Conservation (phyloP, 2,888 invertebrate genomes). For the Diloba caeruleocephala region DNA sequence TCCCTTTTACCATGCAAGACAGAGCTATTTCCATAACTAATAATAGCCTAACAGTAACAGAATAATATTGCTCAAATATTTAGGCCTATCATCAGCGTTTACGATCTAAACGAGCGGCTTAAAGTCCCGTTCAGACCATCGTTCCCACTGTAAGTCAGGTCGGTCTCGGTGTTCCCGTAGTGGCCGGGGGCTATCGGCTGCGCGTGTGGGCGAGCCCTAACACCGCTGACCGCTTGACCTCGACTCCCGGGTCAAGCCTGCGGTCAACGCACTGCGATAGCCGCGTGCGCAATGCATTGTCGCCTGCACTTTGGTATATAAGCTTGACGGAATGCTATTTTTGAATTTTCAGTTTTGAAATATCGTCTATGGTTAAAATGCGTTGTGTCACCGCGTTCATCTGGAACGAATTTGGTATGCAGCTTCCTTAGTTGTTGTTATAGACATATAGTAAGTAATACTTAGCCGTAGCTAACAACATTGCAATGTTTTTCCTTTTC, state of each 20-base stretch:
- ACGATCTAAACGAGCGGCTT: slow-evolving; percentile 37
- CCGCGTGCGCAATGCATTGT: slow-evolving; percentile 67
- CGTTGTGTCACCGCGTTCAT: slow-evolving; percentile 4
- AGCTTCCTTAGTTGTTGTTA: neutral
- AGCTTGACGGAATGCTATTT: slow-evolving; percentile 64
- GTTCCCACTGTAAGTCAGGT: slow-evolving; percentile 56
- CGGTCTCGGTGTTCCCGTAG: slow-evolving; percentile 44
- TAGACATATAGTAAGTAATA: too few relatives aligned
- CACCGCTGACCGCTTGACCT: slow-evolving; percentile 84
- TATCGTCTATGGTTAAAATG: slow-evolving; percentile 18
- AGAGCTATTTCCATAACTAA: slow-evolving; percentile 1
- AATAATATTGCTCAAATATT: slow-evolving; percentile 30
- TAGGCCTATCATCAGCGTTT: slow-evolving; percentile 35
- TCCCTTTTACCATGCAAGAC: neutral
- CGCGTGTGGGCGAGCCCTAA: slow-evolving; percentile 70
- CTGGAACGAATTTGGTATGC: neutral
- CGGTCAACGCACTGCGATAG: slow-evolving; percentile 78
- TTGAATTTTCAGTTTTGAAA: slow-evolving; percentile 60
- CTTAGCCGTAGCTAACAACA: too few relatives aligned
- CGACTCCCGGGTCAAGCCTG: slow-evolving; percentile 72
- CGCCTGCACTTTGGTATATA: slow-evolving; percentile 73
- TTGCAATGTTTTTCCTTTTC: too few relatives aligned
- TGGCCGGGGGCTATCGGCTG: slow-evolving; percentile 62
- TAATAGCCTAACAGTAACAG: slow-evolving; percentile 18
- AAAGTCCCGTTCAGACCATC: slow-evolving; percentile 58